These are phyloP conservation scores for Alcis repandata DNA, from an alignment of 2,888 invertebrate genomes.

Conservation along the genomic window DNA sequence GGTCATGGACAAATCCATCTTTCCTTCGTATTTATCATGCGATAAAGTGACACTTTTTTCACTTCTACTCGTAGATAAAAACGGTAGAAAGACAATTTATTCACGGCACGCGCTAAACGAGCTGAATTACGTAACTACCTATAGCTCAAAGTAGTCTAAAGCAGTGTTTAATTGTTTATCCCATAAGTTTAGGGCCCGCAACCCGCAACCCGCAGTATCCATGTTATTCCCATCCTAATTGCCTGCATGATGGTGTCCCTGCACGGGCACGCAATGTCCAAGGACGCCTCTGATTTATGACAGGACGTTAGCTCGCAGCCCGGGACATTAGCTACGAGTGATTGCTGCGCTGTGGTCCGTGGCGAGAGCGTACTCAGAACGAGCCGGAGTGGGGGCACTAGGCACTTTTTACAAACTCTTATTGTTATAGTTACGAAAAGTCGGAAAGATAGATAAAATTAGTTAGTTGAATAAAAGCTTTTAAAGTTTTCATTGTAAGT, in stretches of 20 bases:
- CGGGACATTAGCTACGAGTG: slow-evolving; percentile 65
- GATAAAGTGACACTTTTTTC: no score
- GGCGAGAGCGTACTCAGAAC: slow-evolving; percentile 8
- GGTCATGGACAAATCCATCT: no score
- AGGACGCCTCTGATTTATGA: slow-evolving; percentile 67
- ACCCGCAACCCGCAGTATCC: neutral
- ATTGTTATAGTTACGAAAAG: no score
- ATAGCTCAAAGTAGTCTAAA: no score
- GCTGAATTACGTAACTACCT: no score
- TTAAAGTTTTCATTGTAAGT: no score
- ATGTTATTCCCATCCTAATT: slow-evolving; percentile 20
- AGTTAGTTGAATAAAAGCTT: no score
- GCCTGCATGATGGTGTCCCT: slow-evolving; percentile 17
- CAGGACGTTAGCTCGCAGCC: slow-evolving; percentile 64
- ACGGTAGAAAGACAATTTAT: no score
- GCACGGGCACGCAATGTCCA: slow-evolving; percentile 55
- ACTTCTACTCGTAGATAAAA: no score
- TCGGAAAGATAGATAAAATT: no score
- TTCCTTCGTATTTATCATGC: neutral
- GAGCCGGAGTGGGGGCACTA: neutral
- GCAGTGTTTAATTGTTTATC: no score
- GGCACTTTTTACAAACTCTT: neutral
- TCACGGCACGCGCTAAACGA: no score
- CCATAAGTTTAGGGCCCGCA: neutral
- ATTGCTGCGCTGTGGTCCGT: slow-evolving; percentile 48